Evolutionary conservation across 1,140 invertebrate species (phyloP).

Genomic region (Aphaenogaster rudis): DNA sequence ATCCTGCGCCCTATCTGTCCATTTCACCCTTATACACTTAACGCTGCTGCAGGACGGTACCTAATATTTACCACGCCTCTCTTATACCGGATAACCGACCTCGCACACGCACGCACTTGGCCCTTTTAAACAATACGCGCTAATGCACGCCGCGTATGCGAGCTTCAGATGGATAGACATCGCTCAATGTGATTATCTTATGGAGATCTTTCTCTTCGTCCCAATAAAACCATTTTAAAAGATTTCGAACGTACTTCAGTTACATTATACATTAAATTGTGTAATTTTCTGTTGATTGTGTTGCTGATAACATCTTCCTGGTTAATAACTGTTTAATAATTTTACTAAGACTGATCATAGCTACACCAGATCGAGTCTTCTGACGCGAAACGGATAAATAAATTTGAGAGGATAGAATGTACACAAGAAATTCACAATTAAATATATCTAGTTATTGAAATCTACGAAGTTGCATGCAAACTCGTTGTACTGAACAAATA

Average conservation of each 20-base stretch:
- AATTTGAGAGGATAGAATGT: not conserved
- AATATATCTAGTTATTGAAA: not conserved
- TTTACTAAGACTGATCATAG: not conserved
- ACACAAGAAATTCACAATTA: not conserved
- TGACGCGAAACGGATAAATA: not conserved
- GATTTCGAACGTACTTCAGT: not conserved
- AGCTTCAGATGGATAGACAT: not conserved
- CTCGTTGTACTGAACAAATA: slow-evolving; percentile 15
- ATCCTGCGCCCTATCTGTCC: slow-evolving; percentile 71
- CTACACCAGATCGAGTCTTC: not conserved
- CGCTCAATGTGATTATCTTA: slow-evolving; percentile 16
- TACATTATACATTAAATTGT: not conserved
- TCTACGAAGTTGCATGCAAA: not conserved
- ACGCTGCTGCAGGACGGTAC: slow-evolving; percentile 77
- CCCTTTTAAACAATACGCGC: slow-evolving; percentile 72
- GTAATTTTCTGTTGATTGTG: not conserved
- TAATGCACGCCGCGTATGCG: slow-evolving; percentile 52
- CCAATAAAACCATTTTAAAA: not conserved
- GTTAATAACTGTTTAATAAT: not conserved
- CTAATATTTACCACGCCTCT: slow-evolving; percentile 83
- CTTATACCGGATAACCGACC: slow-evolving; percentile 77
- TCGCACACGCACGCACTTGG: slow-evolving; percentile 58
- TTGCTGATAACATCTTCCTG: not conserved
- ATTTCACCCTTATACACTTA: slow-evolving; percentile 77
- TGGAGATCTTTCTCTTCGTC: not conserved